Conservation (phyloP, 2,113 vertebrate species). For the Emydocephalus ijimae region DNA sequence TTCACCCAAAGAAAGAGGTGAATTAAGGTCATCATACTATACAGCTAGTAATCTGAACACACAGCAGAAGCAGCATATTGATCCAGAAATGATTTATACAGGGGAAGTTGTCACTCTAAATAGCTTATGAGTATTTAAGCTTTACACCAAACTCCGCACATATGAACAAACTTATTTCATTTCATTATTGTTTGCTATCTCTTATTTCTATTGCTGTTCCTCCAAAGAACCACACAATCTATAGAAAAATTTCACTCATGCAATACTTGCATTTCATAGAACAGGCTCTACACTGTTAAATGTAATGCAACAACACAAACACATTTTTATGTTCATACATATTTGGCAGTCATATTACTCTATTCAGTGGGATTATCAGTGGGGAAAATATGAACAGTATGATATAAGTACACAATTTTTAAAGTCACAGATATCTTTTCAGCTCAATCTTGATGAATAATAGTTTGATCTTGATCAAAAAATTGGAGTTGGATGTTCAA, state of each 20-base stretch:
- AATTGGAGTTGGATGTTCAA: background rate
- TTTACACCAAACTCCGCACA: background rate
- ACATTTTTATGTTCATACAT: background rate
- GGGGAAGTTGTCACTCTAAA: background rate
- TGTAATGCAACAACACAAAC: background rate
- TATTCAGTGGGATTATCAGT: background rate
- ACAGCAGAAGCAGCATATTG: background rate
- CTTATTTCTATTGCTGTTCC: background rate
- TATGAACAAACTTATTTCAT: background rate
- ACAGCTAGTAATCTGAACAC: background rate
- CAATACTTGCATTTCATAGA: background rate
- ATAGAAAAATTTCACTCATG: background rate
- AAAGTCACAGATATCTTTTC: background rate
- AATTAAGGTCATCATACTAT: background rate
- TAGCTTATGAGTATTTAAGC: background rate
- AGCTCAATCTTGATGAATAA: background rate
- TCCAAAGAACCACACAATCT: background rate
- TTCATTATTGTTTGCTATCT: background rate
- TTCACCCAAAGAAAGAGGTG: background rate
- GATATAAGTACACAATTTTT: background rate
- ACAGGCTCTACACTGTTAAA: background rate
- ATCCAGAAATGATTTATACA: background rate
- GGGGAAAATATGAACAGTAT: background rate
- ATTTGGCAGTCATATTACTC: background rate
- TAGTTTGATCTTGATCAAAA: background rate